Evolutionary conservation across 2,888 invertebrate genomes (phyloP), one percentile per base, ranked within the genome.

Genomic region (Dorcus hopei): DNA sequence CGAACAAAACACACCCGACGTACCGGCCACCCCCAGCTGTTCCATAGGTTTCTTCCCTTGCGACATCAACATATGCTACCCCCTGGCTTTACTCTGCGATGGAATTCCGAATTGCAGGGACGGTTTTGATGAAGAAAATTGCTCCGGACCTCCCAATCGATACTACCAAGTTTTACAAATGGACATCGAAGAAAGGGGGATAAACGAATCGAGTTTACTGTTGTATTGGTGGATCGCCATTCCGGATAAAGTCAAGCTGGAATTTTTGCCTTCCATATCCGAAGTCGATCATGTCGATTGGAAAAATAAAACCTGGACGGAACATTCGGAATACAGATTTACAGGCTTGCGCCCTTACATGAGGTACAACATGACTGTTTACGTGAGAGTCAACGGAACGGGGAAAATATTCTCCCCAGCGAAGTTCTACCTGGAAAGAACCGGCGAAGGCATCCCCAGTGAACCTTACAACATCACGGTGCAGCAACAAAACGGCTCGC

Each of bases 301-400:
- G 85, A 76, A 68, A 2, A 86, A 85, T 70, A 79, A 80, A 38
- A 78, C 79, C 1, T 92, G 91, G 91, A 86, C 82, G 3, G 80
- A 83, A 26, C 82, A 83, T 3, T 83, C 81, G 26, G 81, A 79
- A 56, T 83, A 79, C 72, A 83, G 82, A 45, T 91, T 93, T 69
- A 81, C 79, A 0, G 75, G 83, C 53, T 78, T 93, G 49, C 80
- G 83, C 61, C 87, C 93, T 0, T 89, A 80, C 69, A 91, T 91
- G 0, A 80, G 81, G n/a, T 93, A 93, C 72, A 91, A 91, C 65
- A 82, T 92, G 59, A 92, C 91, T 0, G 87, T 93, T 52, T 91
- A 87, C 74, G 88, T 90, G 0, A 80, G 84, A 54, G 80, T 82
- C 62, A 83, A 83, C 64, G 83, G 82, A 0, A 82, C 82, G 41